Evolutionary conservation across 2,888 invertebrate species (phyloP), one percentile per base, ranked within the genome.

Genomic region (Polia nebulosa): DNA sequence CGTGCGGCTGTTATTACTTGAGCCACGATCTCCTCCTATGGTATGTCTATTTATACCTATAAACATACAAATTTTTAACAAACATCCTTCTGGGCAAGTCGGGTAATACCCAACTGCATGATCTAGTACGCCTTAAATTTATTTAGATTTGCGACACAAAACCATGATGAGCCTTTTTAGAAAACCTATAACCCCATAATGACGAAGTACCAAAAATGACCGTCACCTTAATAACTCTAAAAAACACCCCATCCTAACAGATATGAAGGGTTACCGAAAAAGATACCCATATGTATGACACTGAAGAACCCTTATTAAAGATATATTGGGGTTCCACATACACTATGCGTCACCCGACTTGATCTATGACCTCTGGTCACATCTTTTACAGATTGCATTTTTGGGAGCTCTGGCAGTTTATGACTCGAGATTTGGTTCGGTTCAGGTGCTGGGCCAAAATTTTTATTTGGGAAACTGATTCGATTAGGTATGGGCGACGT

Each of bases 231-330:
- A 76, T 74, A 62, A 52, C 68, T 57, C 61, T 27, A 52, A 47
- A 68, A 56, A 57, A 62, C 20, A n/a, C 5, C 29, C 51, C 52
- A 17, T 59, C 56, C 66, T 61, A 65, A 63, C 58, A 61, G 44
- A 66, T 76, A 83, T 78, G 78, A 75, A 72, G 55, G 72, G 76
- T 62, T 66, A 56, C 47, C 59, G 57, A 25, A 55, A 66, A 59
- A 66, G 7, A 69, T 68, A n/a, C n/a, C n/a, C n/a, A 74, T 77
- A 77, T 73, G 69, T 72, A 75, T 73, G 82, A 60, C 62, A 65
- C 59, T 65, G 51, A 74, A 77, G 82, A 59, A 75, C 82, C 72
- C 80, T 80, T 84, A 84, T 76, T 82, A 72, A 80, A 78, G 68
- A 84, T 80, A 83, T 84, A 83, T 83, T 63, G 65, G 74, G 82